Conservation (phyloP, 2,113 vertebrate species). For the Dromiciops gliroides region DNA sequence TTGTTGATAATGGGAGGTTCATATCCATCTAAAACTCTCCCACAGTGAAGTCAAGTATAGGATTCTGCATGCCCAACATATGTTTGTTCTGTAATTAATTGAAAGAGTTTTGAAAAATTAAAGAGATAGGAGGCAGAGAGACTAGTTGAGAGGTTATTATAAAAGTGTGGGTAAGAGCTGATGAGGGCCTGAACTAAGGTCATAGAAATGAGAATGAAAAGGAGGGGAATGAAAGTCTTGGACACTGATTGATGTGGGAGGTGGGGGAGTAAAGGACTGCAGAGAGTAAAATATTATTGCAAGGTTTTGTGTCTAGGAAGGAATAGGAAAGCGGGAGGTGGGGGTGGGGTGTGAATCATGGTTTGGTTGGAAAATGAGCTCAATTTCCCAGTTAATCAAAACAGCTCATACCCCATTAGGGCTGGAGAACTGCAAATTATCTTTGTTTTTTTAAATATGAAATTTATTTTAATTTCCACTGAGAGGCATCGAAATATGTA, state of each 20-base stretch:
- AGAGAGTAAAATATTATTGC: not conserved
- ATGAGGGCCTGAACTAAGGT: not conserved
- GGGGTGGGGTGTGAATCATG: not conserved
- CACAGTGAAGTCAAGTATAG: not conserved
- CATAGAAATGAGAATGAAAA: not conserved
- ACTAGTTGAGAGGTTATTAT: not conserved
- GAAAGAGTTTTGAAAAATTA: not conserved
- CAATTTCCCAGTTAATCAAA: not conserved
- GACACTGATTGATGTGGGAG: not conserved
- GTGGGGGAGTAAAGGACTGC: not conserved
- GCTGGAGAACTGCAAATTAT: not conserved
- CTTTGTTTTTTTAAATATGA: not conserved
- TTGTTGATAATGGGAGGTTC: not conserved
- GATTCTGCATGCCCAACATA: not conserved
- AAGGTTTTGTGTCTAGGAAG: too few species aligned
- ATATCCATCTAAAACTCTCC: not conserved
- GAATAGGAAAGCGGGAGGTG: not conserved
- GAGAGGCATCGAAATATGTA: not conserved
- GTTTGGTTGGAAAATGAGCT: not conserved
- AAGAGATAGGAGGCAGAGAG: not conserved
- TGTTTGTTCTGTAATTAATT: not conserved
- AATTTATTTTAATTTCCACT: not conserved
- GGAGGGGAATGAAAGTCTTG: not conserved
- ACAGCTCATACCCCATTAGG: not conserved
- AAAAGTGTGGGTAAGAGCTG: not conserved